Conservation (phyloP, 2,113 vertebrate genomes). For the Gymnarchus niloticus region DNA sequence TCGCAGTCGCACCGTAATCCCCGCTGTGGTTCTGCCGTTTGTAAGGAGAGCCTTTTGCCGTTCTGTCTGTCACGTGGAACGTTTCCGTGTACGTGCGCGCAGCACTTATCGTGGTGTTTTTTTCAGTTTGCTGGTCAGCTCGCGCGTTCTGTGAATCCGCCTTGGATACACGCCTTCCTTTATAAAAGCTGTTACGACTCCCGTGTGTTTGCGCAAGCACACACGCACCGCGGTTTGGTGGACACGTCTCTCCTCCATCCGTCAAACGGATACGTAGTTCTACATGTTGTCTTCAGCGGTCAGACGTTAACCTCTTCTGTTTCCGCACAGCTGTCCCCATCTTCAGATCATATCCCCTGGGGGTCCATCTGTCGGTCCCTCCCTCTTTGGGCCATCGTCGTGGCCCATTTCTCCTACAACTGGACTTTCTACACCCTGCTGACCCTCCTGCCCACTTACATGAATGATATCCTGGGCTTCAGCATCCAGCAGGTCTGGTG, state of each 20-base stretch:
- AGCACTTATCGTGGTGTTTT: too few relatives aligned
- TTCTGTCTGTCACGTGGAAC: too few relatives aligned
- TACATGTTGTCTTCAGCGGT: background rate
- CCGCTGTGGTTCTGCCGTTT: too few relatives aligned
- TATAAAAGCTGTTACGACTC: background rate
- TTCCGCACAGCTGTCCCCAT: constrained; percentile 66
- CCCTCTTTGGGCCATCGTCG: constrained; percentile 86
- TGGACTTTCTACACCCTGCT: constrained; percentile 97
- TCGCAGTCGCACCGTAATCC: too few relatives aligned
- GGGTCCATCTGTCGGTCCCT: constrained; percentile 70
- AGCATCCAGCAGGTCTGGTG: constrained; percentile 82
- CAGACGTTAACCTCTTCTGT: background rate
- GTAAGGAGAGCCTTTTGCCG: too few relatives aligned
- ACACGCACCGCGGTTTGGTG: constrained; percentile 29
- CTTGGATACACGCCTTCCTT: too few relatives aligned
- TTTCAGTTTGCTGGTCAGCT: too few relatives aligned
- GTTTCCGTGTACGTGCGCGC: too few relatives aligned
- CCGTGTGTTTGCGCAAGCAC: background rate
- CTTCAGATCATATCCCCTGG: constrained; percentile 73
- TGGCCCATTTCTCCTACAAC: constrained; percentile 95
- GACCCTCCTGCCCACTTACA: constrained; percentile 91
- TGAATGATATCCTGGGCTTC: constrained; percentile 88
- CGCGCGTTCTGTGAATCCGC: too few relatives aligned
- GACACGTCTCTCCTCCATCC: constrained; percentile 64
- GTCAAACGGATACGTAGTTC: background rate